A percentile compares a stretch with the other conserved stretches of the same genome.
Evolutionary conservation across 2,797 vertebrate genomes (phyloP).

Genomic region (Eulemur rubriventer): DNA sequence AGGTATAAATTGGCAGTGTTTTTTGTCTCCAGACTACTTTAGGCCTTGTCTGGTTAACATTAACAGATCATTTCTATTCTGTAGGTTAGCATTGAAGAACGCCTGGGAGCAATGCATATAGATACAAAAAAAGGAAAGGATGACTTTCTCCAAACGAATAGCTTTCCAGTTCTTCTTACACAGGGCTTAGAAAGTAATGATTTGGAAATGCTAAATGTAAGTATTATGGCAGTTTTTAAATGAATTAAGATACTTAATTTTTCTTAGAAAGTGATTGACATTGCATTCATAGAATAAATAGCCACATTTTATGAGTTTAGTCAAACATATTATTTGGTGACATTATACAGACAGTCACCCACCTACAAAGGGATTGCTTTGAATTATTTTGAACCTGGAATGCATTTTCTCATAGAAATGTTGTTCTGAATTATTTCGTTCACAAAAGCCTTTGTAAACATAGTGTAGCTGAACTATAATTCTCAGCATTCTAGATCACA

Average conservation of each 20-base stretch:
- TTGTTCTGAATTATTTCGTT: slow-evolving; percentile 63
- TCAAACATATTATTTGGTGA: slow-evolving; percentile 36
- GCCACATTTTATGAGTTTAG: not conserved
- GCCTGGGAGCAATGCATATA: slow-evolving; percentile 93
- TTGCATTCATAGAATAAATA: not conserved
- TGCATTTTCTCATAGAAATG: slow-evolving; percentile 83
- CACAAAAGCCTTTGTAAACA: slow-evolving; percentile 71
- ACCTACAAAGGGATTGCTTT: slow-evolving; percentile 55
- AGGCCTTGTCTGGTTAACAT: not conserved
- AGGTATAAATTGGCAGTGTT: not conserved
- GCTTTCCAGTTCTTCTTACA: slow-evolving; percentile 93
- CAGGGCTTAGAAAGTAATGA: slow-evolving; percentile 98
- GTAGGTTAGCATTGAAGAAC: slow-evolving; percentile 95
- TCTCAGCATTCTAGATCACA: slow-evolving; percentile 80
- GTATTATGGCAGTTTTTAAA: slow-evolving; percentile 74
- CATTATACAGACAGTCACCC: slow-evolving; percentile 62
- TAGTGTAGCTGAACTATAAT: slow-evolving; percentile 65
- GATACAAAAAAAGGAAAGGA: slow-evolving; percentile 87
- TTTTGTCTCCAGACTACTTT: not conserved
- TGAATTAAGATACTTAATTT: slow-evolving; percentile 25
- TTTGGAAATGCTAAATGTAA: slow-evolving; percentile 93
- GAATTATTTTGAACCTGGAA: slow-evolving; percentile 73
- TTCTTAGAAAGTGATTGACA: not conserved
- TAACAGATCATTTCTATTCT: slow-evolving; percentile 27
- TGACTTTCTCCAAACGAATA: slow-evolving; percentile 91